These are phyloP conservation scores for Thumatha senex DNA, from an alignment of 2,888 invertebrate species.

Conservation along the genomic window DNA sequence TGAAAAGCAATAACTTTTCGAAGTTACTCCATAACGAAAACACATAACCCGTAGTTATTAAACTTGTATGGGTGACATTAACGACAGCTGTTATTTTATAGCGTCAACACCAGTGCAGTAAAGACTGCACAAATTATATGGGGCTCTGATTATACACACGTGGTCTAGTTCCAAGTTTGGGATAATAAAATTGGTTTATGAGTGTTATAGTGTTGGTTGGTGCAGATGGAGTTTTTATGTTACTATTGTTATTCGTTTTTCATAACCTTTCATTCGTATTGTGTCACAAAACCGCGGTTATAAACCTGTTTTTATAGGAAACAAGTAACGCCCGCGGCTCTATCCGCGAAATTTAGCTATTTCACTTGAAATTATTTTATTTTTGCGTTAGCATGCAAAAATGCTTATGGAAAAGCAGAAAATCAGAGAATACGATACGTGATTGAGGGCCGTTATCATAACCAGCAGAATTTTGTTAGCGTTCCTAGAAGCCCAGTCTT, in stretches of 20 bases:
- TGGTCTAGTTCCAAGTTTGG: not conserved
- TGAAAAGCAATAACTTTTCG: too few species aligned
- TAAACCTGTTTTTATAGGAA: too few species aligned
- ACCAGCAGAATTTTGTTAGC: too few species aligned
- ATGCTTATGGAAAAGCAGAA: too few species aligned
- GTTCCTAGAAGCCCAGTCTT: too few species aligned
- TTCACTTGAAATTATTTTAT: too few species aligned
- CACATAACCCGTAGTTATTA: slow-evolving; percentile 19
- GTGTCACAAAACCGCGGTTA: too few species aligned
- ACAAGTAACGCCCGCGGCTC: too few species aligned
- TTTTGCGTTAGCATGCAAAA: too few species aligned
- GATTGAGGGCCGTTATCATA: too few species aligned
- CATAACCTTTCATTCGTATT: not conserved
- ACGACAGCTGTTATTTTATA: slow-evolving; percentile 18
- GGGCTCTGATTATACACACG: not conserved
- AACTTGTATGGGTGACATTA: slow-evolving; percentile 13
- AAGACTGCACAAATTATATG: slow-evolving; percentile 11
- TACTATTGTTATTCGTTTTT: not conserved
- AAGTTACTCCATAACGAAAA: slow-evolving; percentile 10
- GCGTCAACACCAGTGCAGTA: slow-evolving; percentile 18
- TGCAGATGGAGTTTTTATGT: not conserved
- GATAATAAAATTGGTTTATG: not conserved
- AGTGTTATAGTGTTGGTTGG: not conserved
- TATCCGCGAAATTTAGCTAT: too few species aligned
- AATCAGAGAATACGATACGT: too few species aligned